Base-by-base conservation (phyloP, 1,140 invertebrate genomes). In the Maconellicoccus hirsutus region DNA sequence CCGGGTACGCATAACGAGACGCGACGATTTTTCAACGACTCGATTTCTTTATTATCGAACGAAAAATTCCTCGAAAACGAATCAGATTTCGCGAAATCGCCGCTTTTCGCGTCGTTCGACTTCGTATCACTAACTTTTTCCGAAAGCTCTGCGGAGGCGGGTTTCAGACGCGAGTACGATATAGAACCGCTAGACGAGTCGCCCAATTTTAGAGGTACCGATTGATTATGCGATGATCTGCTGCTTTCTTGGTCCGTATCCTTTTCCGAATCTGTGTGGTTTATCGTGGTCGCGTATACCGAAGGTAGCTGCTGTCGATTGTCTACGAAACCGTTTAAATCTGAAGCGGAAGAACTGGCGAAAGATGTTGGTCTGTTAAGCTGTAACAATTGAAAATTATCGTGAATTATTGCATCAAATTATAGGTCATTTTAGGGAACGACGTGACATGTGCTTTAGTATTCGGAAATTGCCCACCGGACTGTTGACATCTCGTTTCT, bases 71-170 rank as follows among this genome's bases (percentile, higher is more conserved):
- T 39, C 7, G n/a, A 3, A 23, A 16, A 23, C 66, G 66, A n/a
- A 4, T 16, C 66, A 23, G 38, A 42, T 70, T 74, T 71, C 39
- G 21, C 73, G 71, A 75, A 74, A 71, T 71, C 25, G 61, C 16
- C 73, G 73, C 70, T 75, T 73, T 72, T 73, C 63, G 72, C 71
- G 72, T 22, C 39, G 29, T 38, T 71, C 14, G 63, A 33, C 59
- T 70, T 71, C 72, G 59, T 70, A 70, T 73, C 21, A 38, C 23
- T 29, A 26, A 39, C 66, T 70, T 70, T 71, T 27, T 25, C 70
- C 70, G 52, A 22, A 27, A 21, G n/a, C 69, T 72, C 73, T 10
- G 70, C 38, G 59, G 63, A 42, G 29, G 25, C 14, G 3, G 25
- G 8, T 22, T 22, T 66, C 19, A 22, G 25, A 23, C 19, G 10